Evolutionary conservation across 2,113 vertebrate species (phyloP).

Genomic region (Chionomys nivalis): DNA sequence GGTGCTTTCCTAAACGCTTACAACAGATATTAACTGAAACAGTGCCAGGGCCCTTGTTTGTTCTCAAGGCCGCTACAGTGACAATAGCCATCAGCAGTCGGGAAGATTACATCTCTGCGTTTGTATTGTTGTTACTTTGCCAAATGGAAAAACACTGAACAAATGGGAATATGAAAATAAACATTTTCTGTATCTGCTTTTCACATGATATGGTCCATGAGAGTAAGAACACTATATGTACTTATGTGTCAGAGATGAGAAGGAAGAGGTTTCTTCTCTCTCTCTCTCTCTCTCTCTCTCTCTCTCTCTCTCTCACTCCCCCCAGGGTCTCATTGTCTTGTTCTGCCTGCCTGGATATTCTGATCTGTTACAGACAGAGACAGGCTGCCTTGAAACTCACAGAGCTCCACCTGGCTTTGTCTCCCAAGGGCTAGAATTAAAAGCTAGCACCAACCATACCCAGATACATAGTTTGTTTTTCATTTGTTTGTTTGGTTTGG

Average conservation of each 20-base stretch:
- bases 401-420: not conserved
- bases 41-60: not conserved
- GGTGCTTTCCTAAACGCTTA: not conserved
- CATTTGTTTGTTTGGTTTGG: not conserved
- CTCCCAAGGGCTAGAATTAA: not conserved
- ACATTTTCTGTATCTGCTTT: not conserved
- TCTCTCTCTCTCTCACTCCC: too few species aligned
- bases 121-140: not conserved
- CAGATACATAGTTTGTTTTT: not conserved
- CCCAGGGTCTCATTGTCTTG: not conserved
- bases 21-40: not conserved
- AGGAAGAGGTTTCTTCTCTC: not conserved
- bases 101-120: not conserved
- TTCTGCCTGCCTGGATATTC: not conserved
- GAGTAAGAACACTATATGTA: not conserved
- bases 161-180: constrained; percentile 26
- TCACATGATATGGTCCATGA: not conserved
- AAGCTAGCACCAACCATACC: not conserved
- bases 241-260: too few species aligned
- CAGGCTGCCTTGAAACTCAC: not conserved
- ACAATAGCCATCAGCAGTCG: not conserved
- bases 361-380: not conserved
- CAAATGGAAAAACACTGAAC: not conserved
- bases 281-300: too few species aligned
- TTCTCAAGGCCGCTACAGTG: not conserved